Evolutionary conservation across 2,797 vertebrate genomes (phyloP), one percentile per base, ranked within the genome.

Genomic region (Sorex maritimensis): DNA sequence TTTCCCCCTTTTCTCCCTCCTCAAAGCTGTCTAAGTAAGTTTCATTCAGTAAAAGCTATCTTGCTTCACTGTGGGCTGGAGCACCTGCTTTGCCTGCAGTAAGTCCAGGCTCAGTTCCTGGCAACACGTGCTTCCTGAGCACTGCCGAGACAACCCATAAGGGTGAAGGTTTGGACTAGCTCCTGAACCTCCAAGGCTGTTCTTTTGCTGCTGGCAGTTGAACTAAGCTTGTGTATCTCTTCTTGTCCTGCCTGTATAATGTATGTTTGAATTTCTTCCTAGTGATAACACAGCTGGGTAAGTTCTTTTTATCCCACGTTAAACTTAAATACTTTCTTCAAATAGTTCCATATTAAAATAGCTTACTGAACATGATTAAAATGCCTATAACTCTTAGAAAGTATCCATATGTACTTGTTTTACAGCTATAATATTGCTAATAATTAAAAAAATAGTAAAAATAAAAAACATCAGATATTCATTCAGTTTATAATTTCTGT

Each of bases 401-500:
- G 67, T 67, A 23, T 55, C 17, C 52, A 44, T 92, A 1, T 30
- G 65, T 86, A 52, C 55, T 68, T 74, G 15, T 86, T 81, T 46
- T 21, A 26, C 61, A 69, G 49, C 9, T 74, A 14, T 69, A 61
- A 26, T 79, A 19, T 65, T 52, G 26, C 12, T 65, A 24, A 24
- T 65, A 65, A 65, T 65, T 67, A 11, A 52, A 52, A 21, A 58
- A 58, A 58, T 5, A 58, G 14, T 14, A 5, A 19, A 58, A 19
- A 3, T 17, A 17, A 67, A 67, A 44, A 80, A 88, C 78, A 74
- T 74, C 41, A 91, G 10, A 7, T 5, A 44, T 49, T 88, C 7
- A 44, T 86, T 79, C 90, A 91, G 72, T 91, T 88, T 74, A n/a
- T 91, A 49, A 71, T 91, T 90, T 94, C n/a, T 14, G 30, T 74